Base-by-base conservation (phyloP, 2,797 vertebrate species). In the Prunella strophiata region DNA sequence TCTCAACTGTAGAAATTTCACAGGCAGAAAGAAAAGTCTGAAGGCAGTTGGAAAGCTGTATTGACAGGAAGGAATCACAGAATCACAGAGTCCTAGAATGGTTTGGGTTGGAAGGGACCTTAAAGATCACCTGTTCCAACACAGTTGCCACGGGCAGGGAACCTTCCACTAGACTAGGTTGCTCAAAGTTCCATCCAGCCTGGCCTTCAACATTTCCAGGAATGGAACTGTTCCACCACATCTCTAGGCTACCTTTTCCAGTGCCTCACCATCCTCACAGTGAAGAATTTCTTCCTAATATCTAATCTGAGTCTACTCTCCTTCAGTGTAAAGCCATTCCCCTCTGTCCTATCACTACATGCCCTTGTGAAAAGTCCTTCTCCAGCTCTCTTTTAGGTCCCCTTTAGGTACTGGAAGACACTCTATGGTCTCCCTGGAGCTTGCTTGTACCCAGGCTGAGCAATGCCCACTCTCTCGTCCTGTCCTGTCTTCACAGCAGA, bases 401-500 rank as follows among this genome's bases (percentile, higher is more conserved):
- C 11, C 20, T 76, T 29, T 63, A n/a, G 32, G 23, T 50, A 62
- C 36, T 57, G 20, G 43, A 83, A 25, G 16, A 16, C 34, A 9
- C 10, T 43, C 5, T 25, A 11, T 0, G 0, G 12, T 43, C 20
- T 51, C 20, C 17, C 8, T 57, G 36, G 43, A 29, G 12, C 10
- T 48, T 57, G 30, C 13, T 55, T 27, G 7, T 57, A 27, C 21
- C 55, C 23, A 62, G 36, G 14, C 6, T 63, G 50, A 76, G 30
- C 11, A 70, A 18, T 3, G 4, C 19, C 27, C 30, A 9, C 43
- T 75, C 11, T 68, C 19, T 63, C n/a, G 50, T 32, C 16, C 57
- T 38, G 16, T 50, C 43, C 43, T n/a, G 11, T 38, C 23, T 70
- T n/a, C 43, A 38, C 1, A 70, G 27, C n/a, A 42, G 23, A 43